Base-by-base conservation (phyloP, 2,113 vertebrate genomes). In the Vimba vimba region DNA sequence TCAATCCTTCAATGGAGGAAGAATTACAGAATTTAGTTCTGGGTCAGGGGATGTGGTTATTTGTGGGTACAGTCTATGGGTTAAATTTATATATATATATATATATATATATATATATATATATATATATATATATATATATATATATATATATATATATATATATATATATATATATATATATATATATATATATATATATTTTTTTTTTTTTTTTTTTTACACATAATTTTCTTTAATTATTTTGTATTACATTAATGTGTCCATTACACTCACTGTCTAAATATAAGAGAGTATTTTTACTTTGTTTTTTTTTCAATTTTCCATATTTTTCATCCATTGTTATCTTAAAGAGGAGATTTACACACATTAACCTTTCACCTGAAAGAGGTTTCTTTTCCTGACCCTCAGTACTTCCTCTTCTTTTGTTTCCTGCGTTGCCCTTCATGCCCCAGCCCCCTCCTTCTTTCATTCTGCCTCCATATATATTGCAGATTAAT, bases 401-500 rank as follows among this genome's bases (percentile, higher is more conserved):
- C 90, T 91, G 94, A 94, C 93, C 81, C 59, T 50, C 30, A 62
- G 68, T 59, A 21, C 73, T 82, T 86, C 79, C 57, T 77, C 62
- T 59, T 82, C 77, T 75, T 79, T 79, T 78, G 76, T 80, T 64
- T 83, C 55, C 45, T 57, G 59, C 25, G 50, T 86, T 93, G 93
- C 94, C 90, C 90, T 91, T 88, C 88, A 84, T 90, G 87, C 91
- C 86, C 87, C 90, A 43, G 1, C 36, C 55, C 68, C 62, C 68
- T 52, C 90, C 90, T 85, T 87, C 69, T 4, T 73, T 86, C 87
- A 45, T 89, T 91, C 88, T 93, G 89, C 90, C 93, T 93, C 94
- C 90, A 92, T 92, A 92, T 96, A 94, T 95, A 94, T 95, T 94
- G 95, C 97, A 99, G 97, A 98, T 98, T 98, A 99, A 99, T 98